A percentile compares a stretch with the other conserved stretches of the same genome.
These are phyloP conservation scores for Ascaphus truei DNA, from an alignment of 2,113 vertebrate genomes.

Conservation along the genomic window DNA sequence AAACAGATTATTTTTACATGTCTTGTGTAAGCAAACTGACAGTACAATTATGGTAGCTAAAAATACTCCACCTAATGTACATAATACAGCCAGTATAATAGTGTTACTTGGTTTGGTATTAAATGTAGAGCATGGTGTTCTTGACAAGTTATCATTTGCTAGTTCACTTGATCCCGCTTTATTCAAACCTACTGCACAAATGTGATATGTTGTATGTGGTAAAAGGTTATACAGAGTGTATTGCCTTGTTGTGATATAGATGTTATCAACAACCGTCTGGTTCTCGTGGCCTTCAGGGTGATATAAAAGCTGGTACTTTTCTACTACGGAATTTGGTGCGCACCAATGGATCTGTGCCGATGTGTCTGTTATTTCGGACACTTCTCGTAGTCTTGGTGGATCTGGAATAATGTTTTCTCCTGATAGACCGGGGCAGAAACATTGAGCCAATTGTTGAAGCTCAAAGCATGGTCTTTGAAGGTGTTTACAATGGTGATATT, in stretches of 20 bases:
- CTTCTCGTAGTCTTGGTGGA: constrained; percentile 48
- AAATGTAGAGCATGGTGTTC: constrained; percentile 48
- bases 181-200: constrained; percentile 64
- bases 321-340: constrained; percentile 64
- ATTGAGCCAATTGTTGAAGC: constrained; percentile 50
- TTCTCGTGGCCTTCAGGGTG: constrained; percentile 12
- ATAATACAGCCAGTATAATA: constrained; percentile 50
- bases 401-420: constrained; percentile 54
- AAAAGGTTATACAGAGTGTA: constrained; percentile 57
- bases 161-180: constrained; percentile 55
- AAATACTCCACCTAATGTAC: constrained; percentile 50
- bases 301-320: constrained; percentile 57
- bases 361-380: constrained; percentile 58
- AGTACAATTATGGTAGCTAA: constrained; percentile 54
- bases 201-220: constrained; percentile 55
- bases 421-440: constrained; percentile 58
- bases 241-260: constrained; percentile 58
- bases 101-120: constrained; percentile 56
- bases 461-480: constrained; percentile 65
- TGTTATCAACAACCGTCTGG: constrained; percentile 43
- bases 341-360: constrained; percentile 69
- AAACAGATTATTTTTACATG: constrained; percentile 33
- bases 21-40: constrained; percentile 54
- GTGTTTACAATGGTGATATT: constrained; percentile 68
- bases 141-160: background rate